phyloP scores from a whole-genome alignment of 2,113 vertebrate genomes.

The Pundamilia nyererei region DNA sequence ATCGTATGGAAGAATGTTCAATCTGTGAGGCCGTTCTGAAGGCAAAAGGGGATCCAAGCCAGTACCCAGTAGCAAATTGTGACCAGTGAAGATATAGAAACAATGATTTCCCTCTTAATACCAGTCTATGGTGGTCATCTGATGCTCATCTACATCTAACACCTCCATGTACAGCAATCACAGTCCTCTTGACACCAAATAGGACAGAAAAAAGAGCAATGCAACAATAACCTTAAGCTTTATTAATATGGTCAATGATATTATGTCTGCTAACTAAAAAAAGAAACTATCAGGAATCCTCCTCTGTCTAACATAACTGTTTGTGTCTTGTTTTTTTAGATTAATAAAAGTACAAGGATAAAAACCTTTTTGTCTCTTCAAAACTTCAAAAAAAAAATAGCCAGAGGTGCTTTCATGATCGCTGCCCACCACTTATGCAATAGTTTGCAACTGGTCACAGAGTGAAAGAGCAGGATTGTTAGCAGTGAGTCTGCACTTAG shows the following conservation, averaged over 20 bases:
- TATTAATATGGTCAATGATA: not conserved
- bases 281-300: not conserved
- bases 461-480: not conserved
- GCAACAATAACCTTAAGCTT: not conserved
- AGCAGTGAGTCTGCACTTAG: not conserved
- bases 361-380: not conserved
- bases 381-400: not conserved
- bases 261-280: not conserved
- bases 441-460: not conserved
- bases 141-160: not conserved
- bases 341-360: not conserved
- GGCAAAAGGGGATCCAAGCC: not conserved
- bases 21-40: not conserved
- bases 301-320: not conserved
- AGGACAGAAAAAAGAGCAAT: not conserved
- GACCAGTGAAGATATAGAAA: not conserved
- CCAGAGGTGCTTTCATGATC: not conserved
- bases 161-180: not conserved
- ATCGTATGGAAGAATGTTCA: not conserved
- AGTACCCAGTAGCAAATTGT: not conserved
- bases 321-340: not conserved
- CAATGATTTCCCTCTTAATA: not conserved
- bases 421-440: not conserved
- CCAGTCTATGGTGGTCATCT: not conserved
- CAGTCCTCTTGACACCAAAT: fast-evolving